These are phyloP conservation scores for Xestia rhomboidea DNA, from an alignment of 2,888 invertebrate genomes.

Conservation along the genomic window DNA sequence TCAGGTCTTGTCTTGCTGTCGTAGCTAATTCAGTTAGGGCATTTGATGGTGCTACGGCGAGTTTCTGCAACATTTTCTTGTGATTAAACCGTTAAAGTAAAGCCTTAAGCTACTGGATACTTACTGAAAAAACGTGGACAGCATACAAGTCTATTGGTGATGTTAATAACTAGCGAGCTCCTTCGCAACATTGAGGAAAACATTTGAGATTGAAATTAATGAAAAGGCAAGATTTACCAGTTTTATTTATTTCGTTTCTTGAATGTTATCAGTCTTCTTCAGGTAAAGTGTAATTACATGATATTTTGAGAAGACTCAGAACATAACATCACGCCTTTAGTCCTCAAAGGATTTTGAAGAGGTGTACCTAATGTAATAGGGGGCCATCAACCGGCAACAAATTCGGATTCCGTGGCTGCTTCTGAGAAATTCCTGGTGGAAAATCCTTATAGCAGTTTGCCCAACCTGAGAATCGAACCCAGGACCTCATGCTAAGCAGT, in stretches of 20 bases:
- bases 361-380: neutral
- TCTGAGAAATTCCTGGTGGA: neutral
- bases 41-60: neutral
- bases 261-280: neutral
- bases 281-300: neutral
- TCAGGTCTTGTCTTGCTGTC: constrained; percentile 46
- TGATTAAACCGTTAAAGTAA: neutral
- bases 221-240: neutral
- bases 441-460: neutral
- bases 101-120: neutral
- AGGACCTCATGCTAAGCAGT: neutral
- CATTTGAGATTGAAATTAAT: neutral
- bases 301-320: neutral
- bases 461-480: neutral
- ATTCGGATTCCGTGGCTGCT: neutral
- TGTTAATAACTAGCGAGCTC: neutral
- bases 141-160: neutral
- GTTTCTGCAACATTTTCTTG: neutral
- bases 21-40: constrained; percentile 15
- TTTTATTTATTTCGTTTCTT: neutral
- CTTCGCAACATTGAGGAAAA: neutral
- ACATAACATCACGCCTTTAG: neutral
- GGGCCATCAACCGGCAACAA: neutral
- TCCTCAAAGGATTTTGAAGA: neutral
- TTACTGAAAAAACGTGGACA: neutral